Percentiles rank a stretch among this genome's conserved stretches.
Conservation (phyloP, 2,797 vertebrate genomes). For the Oryzias dopingdopingensis region DNA sequence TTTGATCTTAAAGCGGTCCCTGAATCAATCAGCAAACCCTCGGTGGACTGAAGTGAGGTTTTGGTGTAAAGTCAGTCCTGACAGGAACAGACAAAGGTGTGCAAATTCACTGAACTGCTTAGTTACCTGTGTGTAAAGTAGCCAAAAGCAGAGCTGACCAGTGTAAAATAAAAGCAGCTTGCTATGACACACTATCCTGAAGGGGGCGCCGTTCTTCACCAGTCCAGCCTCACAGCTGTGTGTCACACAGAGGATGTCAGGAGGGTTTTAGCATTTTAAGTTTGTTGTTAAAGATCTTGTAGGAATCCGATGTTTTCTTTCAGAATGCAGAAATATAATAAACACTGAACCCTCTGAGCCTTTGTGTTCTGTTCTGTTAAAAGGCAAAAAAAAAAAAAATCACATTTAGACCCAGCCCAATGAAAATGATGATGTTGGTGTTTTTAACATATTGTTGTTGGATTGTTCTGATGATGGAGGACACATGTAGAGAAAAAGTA, state of each 20-base stretch:
- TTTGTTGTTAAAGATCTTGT: neutral
- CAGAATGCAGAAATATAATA: slow-evolving; percentile 28
- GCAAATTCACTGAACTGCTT: slow-evolving; percentile 14
- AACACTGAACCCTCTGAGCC: slow-evolving; percentile 15
- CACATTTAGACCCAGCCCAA: too few species aligned
- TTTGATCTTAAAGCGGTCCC: neutral
- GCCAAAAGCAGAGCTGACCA: slow-evolving; percentile 14
- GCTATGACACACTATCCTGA: slow-evolving; percentile 17
- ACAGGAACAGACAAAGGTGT: neutral
- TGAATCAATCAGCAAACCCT: neutral
- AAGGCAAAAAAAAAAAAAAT: too few species aligned
- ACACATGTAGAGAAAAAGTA: too few species aligned
- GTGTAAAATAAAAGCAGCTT: slow-evolving; percentile 19
- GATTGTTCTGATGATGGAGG: too few species aligned
- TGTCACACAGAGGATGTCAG: neutral
- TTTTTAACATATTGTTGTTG: too few species aligned
- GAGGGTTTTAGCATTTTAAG: neutral
- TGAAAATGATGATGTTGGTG: too few species aligned
- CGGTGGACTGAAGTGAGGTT: neutral
- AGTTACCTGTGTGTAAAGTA: slow-evolving; percentile 13
- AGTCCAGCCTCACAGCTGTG: slow-evolving; percentile 21
- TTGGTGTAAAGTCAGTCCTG: slow-evolving; percentile 2
- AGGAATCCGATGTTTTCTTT: slow-evolving; percentile 12
- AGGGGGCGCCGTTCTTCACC: slow-evolving; percentile 15
- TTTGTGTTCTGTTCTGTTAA: neutral